A percentile compares a stretch with the other conserved stretches of the same genome.
phyloP scores from a whole-genome alignment of 2,888 invertebrate genomes.

The Dascillus cervinus region DNA sequence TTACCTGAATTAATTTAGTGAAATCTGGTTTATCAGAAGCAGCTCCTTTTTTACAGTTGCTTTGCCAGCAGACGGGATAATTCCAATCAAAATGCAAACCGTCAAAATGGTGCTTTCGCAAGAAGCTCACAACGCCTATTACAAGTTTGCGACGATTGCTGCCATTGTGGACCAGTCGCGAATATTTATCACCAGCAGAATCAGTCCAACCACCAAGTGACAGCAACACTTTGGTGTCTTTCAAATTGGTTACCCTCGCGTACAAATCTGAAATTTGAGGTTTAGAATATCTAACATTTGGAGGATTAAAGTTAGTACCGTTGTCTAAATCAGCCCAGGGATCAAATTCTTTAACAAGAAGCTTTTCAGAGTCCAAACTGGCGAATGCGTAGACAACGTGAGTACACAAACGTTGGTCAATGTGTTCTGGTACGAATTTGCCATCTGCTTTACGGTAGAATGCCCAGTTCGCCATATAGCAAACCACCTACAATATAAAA shows the following conservation, averaged over 20 bases:
- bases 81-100: conserved; percentile 93
- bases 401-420: conserved; percentile 76
- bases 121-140: conserved; percentile 59
- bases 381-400: conserved; percentile 88
- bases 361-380: conserved; percentile 70
- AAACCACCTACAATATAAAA: conserved; percentile 53
- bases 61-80: conserved; percentile 91
- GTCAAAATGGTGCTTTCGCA: conserved; percentile 68
- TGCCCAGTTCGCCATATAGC: conserved; percentile 86
- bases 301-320: conserved; percentile 43
- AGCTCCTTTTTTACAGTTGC: conserved; percentile 76
- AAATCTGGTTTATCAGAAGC: conserved; percentile 71
- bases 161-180: conserved; percentile 63
- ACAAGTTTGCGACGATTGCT: conserved; percentile 63
- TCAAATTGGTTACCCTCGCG: conserved; percentile 63
- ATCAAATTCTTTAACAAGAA: conserved; percentile 74
- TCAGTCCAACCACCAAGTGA: conserved; percentile 96
- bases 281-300: neutral
- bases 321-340: conserved; percentile 84
- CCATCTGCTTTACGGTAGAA: conserved; percentile 76
- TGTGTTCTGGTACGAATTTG: conserved; percentile 78
- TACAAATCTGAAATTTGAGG: conserved; percentile 60
- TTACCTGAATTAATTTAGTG: conserved; percentile 64
- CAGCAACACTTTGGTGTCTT: conserved; percentile 60
- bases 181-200: conserved; percentile 81